A percentile compares a stretch with the other conserved stretches of the same genome.
Conservation (phyloP, 2,888 invertebrate species). For the Baccha elongata region DNA sequence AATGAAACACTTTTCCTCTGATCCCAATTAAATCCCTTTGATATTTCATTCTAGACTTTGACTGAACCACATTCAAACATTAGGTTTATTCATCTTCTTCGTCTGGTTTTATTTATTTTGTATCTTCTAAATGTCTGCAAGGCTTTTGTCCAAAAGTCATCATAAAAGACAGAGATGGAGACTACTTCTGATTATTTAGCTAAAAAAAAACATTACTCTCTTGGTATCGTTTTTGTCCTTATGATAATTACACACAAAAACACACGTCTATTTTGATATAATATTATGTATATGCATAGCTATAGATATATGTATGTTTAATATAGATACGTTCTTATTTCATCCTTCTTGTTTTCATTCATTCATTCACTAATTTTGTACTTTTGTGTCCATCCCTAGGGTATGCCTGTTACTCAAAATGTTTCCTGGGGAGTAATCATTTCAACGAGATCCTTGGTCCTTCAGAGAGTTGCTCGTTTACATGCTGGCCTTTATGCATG, state of each 20-base stretch:
- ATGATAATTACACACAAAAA: slow-evolving; percentile 30
- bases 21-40: slow-evolving; percentile 30
- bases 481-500: slow-evolving; percentile 94
- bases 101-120: slow-evolving; percentile 19
- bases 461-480: slow-evolving; percentile 91
- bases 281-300: neutral
- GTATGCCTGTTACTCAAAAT: slow-evolving; percentile 90
- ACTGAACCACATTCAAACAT: slow-evolving; percentile 17
- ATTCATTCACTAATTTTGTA: slow-evolving; percentile 53
- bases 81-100: neutral
- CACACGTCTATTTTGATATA: neutral
- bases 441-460: slow-evolving; percentile 93
- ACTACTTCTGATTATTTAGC: slow-evolving; percentile 54
- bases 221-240: slow-evolving; percentile 18
- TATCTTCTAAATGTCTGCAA: slow-evolving; percentile 4
- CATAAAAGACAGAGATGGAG: too few species aligned
- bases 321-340: slow-evolving; percentile 11
- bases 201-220: slow-evolving; percentile 7
- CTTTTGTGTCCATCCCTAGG: slow-evolving; percentile 83
- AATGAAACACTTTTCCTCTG: neutral
- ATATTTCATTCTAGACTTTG: slow-evolving; percentile 26
- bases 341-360: slow-evolving; percentile 56
- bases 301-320: slow-evolving; percentile 5
- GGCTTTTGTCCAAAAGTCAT: slow-evolving; percentile 47
- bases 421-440: slow-evolving; percentile 92